Conservation (phyloP, 30 jellyfish, hydroid and myxozoan genomes). For the Pelagia noctiluca region DNA sequence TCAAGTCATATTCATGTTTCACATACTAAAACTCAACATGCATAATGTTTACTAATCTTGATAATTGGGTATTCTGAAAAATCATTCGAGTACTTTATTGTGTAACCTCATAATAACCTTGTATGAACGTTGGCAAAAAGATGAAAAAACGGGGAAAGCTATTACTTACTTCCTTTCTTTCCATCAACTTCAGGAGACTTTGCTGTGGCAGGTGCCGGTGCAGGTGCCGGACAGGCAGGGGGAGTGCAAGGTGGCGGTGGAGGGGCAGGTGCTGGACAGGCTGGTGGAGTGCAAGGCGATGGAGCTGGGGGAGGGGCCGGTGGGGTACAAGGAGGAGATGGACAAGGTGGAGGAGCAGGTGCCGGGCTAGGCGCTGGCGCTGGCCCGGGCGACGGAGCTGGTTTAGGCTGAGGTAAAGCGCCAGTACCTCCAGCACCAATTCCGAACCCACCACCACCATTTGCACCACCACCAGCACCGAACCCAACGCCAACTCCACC, state of each 20-base stretch:
- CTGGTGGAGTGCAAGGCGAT: constrained; percentile 81
- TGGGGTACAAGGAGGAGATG: constrained; percentile 88
- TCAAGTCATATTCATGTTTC: background rate
- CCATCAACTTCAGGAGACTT: constrained; percentile 65
- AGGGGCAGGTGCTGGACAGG: constrained; percentile 79
- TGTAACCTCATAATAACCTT: too few species aligned
- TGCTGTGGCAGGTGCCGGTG: constrained; percentile 70
- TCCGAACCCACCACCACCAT: constrained; percentile 56
- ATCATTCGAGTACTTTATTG: too few species aligned
- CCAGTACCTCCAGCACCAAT: too few species aligned
- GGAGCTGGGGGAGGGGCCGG: constrained; percentile 89
- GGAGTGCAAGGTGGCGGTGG: constrained; percentile 84
- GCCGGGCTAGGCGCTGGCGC: constrained; percentile 83
- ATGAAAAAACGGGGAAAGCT: background rate
- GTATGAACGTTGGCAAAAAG: background rate
- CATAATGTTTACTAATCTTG: background rate
- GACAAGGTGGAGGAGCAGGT: constrained; percentile 89
- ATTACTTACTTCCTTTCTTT: constrained; percentile 77
- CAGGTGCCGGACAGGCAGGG: constrained; percentile 80
- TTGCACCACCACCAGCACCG: constrained; percentile 32
- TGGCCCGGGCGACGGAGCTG: constrained; percentile 74
- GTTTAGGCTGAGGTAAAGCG: constrained; percentile 72
- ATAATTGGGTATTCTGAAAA: background rate
- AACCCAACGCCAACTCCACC: constrained; percentile 65
- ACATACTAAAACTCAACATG: background rate